phyloP scores from a whole-genome alignment of 2,888 invertebrate species.

The Brachypalpus laphriformis region DNA sequence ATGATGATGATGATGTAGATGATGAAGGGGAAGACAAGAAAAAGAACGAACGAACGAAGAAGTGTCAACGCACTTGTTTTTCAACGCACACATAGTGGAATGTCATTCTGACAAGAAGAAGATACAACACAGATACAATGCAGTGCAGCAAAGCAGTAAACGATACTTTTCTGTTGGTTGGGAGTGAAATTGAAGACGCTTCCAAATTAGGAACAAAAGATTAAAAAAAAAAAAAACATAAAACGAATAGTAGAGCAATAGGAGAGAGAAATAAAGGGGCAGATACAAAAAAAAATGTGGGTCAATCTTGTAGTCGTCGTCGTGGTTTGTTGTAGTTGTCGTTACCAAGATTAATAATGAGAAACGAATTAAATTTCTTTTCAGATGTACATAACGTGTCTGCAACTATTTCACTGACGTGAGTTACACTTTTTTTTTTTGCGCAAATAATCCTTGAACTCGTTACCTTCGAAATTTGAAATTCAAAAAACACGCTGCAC shows the following conservation, averaged over 20 bases:
- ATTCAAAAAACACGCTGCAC: conserved; percentile 57
- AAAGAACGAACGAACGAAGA: conserved; percentile 63
- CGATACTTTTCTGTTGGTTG: conserved; percentile 25
- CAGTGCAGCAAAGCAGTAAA: conserved; percentile 7
- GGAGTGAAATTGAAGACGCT: conserved; percentile 60
- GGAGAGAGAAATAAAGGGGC: conserved; percentile 54
- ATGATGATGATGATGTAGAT: not conserved
- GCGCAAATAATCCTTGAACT: conserved; percentile 67
- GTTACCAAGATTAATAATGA: conserved; percentile 39
- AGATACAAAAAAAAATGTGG: conserved; percentile 77
- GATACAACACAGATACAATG: conserved; percentile 3
- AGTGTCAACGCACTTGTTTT: conserved; percentile 82
- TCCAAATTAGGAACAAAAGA: conserved; percentile 70
- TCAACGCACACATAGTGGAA: conserved; percentile 60
- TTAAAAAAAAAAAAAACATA: conserved; percentile 20
- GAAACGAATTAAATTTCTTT: conserved; percentile 35
- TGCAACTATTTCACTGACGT: conserved; percentile 36
- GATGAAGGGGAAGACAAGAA: conserved; percentile 3
- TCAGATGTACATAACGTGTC: not conserved
- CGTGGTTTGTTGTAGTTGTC: conserved; percentile 7
- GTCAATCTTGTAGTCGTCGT: conserved; percentile 79
- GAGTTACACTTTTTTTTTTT: conserved; percentile 20
- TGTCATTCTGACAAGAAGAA: conserved; percentile 59
- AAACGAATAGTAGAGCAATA: conserved; percentile 44
- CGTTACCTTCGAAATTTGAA: conserved; percentile 74